Base-by-base conservation (phyloP, 2,113 vertebrate genomes). In the Chauna torquata region DNA sequence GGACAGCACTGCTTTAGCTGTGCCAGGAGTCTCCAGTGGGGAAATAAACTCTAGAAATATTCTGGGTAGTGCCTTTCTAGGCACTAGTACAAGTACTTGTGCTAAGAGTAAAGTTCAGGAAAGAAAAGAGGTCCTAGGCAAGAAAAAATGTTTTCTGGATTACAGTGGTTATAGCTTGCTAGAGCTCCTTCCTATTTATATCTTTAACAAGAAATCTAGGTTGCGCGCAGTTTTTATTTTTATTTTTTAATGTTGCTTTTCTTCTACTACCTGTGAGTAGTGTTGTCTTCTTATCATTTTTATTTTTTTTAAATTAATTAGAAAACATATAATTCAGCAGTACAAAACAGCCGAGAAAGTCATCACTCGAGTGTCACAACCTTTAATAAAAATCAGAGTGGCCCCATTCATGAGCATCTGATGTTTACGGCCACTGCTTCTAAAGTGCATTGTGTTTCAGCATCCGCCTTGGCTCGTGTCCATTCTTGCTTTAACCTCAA, bases 291-390 rank as follows among this genome's bases (percentile, higher is more conserved):
- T 58, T 32, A 16, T 81, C 16, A 13, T 58, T 91, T 96, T 83
- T 95, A n/a, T 19, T 42, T 42, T 72, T 38, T 72, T 38, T 9
- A 12, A 77, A 61, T 82, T 94, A 94, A 96, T 96, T 96, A 96
- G 70, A 92, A 93, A 72, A 42, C 17, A 25, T 24, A 44, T 28
- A 87, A 44, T 45, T 64, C 79, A 88, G 86, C n/a, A 90, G 76
- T 58, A 90, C 34, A 72, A 79, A 90, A 8, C 30, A 77, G 71
- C 77, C 9, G 8, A 38, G 54, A 62, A 75, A 44, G 88, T 69
- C 18, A 69, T 54, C 30, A 28, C 88, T 84, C 49, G 24, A 54
- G 83, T 86, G 68, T 69, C 80, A 19, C 83, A 81, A 68, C 59
- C 69, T 59, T 91, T 84, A 82, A 71, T 80, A 86, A 74, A 93